These are phyloP conservation scores for Drosophila biarmipes DNA, from an alignment of 1,140 invertebrate species.

Conservation along the genomic window DNA sequence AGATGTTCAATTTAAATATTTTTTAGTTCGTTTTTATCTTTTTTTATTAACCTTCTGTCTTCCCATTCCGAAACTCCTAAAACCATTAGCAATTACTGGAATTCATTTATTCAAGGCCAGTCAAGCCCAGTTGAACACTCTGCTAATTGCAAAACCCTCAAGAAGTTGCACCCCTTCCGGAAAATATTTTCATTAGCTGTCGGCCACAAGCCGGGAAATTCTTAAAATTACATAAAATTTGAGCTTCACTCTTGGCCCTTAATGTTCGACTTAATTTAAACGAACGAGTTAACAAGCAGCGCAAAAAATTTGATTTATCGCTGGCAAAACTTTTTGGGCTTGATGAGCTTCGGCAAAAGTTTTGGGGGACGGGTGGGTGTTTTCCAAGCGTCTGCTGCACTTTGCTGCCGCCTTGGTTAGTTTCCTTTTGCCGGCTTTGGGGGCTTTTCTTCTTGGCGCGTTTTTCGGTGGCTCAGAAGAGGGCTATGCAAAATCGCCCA, in stretches of 20 bases:
- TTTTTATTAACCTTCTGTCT: no score
- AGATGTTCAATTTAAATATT: no score
- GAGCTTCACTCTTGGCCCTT: conserved; percentile 18
- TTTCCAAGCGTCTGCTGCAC: conserved; percentile 56
- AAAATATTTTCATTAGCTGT: conserved; percentile 69
- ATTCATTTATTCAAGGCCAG: conserved; percentile 9
- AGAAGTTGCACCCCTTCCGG: conserved; percentile 12
- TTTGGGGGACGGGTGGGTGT: conserved; percentile 15
- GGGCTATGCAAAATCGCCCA: conserved; percentile 66
- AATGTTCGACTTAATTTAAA: conserved; percentile 77
- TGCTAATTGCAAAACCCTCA: conserved; percentile 45
- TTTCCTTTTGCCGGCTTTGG: conserved; percentile 8
- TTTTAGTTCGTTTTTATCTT: no score
- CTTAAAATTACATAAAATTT: conserved; percentile 65
- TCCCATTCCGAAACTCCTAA: background rate
- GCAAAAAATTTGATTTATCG: conserved; percentile 72
- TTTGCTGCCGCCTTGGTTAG: conserved; percentile 20
- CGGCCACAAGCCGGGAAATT: conserved; percentile 33
- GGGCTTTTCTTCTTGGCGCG: conserved; percentile 19
- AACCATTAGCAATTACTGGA: conserved; percentile 2
- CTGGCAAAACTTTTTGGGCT: conserved; percentile 55
- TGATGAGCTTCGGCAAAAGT: conserved; percentile 56
- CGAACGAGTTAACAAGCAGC: conserved; percentile 74
- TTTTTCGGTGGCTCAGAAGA: conserved; percentile 23
- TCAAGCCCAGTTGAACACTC: background rate